Percentiles rank a stretch among this genome's conserved stretches.
Evolutionary conservation across 64 coral and sea anemone genomes (phyloP).

Genomic region (Montipora sp.): DNA sequence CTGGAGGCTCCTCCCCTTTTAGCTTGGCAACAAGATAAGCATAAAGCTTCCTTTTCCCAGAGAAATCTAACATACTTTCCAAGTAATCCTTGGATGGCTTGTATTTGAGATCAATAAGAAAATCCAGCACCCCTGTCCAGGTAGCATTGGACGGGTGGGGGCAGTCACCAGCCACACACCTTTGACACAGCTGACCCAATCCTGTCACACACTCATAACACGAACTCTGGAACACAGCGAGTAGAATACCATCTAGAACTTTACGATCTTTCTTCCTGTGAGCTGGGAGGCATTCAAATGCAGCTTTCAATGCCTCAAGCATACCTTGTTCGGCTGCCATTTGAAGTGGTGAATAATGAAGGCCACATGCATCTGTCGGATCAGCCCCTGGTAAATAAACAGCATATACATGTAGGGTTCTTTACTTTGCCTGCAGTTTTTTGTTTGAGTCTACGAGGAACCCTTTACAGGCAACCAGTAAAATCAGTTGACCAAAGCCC

Average conservation of each 20-base stretch:
- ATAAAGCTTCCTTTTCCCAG: conserved; percentile 48
- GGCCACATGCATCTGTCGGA: conserved; percentile 65
- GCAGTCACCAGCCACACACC: conserved; percentile 47
- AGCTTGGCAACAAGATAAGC: conserved; percentile 54
- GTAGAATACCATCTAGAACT: conserved; percentile 65
- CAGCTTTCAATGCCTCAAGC: conserved; percentile 62
- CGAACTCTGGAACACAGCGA: conserved; percentile 80
- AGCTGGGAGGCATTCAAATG: conserved; percentile 71
- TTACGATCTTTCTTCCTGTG: conserved; percentile 34
- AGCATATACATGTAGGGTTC: neutral
- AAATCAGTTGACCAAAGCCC: no score
- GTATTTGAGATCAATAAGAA: conserved; percentile 66
- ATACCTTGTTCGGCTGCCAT: conserved; percentile 93
- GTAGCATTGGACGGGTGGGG: conserved; percentile 75
- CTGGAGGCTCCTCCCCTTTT: conserved; percentile 42
- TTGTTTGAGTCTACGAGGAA: no score
- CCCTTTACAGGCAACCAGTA: no score
- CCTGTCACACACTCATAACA: conserved; percentile 91
- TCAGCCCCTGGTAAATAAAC: conserved; percentile 69
- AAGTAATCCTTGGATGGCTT: conserved; percentile 63
- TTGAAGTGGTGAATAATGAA: conserved; percentile 81
- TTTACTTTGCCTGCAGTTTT: no score
- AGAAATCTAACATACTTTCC: conserved; percentile 51
- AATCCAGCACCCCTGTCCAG: conserved; percentile 76
- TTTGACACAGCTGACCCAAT: conserved; percentile 64